Percentiles rank a stretch among this genome's conserved stretches.
phyloP scores from a whole-genome alignment of 2,113 vertebrate species.

The Brienomyrus longianalis region DNA sequence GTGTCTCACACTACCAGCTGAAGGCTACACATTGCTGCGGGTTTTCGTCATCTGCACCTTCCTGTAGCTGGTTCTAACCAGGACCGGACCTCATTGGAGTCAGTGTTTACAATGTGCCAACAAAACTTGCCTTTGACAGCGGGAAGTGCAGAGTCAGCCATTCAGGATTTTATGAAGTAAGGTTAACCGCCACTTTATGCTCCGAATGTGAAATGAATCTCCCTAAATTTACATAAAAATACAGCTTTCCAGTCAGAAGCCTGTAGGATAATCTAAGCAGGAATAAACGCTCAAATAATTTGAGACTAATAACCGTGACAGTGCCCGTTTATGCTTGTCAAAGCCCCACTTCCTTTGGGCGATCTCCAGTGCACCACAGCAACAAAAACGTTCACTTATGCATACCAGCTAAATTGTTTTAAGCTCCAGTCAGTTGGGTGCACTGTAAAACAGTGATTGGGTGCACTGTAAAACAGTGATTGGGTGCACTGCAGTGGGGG shows the following conservation, averaged over 20 bases:
- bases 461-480: neutral
- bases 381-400: neutral
- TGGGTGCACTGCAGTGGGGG: neutral
- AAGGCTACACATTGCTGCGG: neutral
- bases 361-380: neutral
- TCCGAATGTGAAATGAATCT: neutral
- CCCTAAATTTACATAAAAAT: neutral
- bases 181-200: neutral
- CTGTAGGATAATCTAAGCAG: neutral
- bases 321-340: neutral
- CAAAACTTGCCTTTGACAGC: neutral
- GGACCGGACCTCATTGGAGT: neutral
- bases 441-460: neutral
- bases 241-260: neutral
- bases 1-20: neutral
- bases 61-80: neutral
- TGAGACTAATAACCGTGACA: neutral
- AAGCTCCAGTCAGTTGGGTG: conserved; percentile 4
- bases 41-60: conserved; percentile 6
- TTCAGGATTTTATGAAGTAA: neutral
- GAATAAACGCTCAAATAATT: neutral
- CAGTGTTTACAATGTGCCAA: neutral
- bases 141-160: neutral
- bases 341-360: neutral
- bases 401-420: neutral